Conservation (phyloP, 2,888 invertebrate species). For the Latheticus oryzae region DNA sequence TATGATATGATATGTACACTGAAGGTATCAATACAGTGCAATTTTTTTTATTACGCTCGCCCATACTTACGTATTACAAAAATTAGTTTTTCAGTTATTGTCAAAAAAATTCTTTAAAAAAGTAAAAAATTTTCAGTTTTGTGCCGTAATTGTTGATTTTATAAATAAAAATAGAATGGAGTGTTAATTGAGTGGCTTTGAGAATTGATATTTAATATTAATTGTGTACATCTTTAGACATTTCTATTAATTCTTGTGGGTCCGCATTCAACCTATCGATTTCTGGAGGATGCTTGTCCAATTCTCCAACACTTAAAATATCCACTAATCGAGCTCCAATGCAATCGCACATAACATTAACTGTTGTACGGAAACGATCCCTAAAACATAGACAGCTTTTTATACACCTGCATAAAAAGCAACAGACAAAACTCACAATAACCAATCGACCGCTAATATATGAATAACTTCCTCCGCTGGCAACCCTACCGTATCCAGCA, state of each 20-base stretch:
- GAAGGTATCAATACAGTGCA: slow-evolving; percentile 16
- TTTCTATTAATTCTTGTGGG: slow-evolving; percentile 76
- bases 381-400: slow-evolving; percentile 66
- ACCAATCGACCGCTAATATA: slow-evolving; percentile 92
- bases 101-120: too few relatives aligned
- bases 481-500: slow-evolving; percentile 89
- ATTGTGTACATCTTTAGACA: slow-evolving; percentile 55
- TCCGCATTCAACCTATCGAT: slow-evolving; percentile 66
- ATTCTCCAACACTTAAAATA: slow-evolving; percentile 82
- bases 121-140: too few relatives aligned
- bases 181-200: slow-evolving; percentile 16
- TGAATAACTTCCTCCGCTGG: slow-evolving; percentile 91
- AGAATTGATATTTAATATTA: too few relatives aligned
- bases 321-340: slow-evolving; percentile 93
- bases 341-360: slow-evolving; percentile 96
- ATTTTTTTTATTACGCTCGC: too few relatives aligned
- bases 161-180: slow-evolving; percentile 7
- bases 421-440: slow-evolving; percentile 77
- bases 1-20: slow-evolving; percentile 43
- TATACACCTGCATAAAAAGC: not conserved
- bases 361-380: slow-evolving; percentile 87
- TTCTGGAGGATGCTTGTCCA: slow-evolving; percentile 66
- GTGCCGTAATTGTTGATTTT: too few relatives aligned
- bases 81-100: too few relatives aligned
- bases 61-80: too few relatives aligned